Evolutionary conservation across 2,797 vertebrate species (phyloP).

Genomic region (Lacerta viridis): DNA sequence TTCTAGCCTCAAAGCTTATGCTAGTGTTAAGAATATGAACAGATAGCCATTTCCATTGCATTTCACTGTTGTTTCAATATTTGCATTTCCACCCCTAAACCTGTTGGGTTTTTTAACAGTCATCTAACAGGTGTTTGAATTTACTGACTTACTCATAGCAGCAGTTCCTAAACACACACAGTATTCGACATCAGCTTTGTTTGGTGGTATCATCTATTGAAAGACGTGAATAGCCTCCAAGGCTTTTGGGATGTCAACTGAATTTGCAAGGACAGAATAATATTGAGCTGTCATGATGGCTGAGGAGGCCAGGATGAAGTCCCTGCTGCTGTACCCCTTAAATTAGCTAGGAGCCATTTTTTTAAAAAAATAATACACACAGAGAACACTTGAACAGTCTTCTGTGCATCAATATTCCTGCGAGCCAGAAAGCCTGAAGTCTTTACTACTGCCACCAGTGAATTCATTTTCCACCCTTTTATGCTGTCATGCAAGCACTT

Average conservation of each 20-base stretch:
- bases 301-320: slow-evolving; percentile 34
- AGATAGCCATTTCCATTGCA: not conserved
- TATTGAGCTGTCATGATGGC: slow-evolving; percentile 11
- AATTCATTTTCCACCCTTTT: slow-evolving; percentile 39
- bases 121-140: slow-evolving; percentile 1
- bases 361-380: not conserved
- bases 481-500: slow-evolving; percentile 23
- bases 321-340: not conserved
- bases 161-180: not conserved
- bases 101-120: slow-evolving; percentile 8
- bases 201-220: slow-evolving; percentile 12
- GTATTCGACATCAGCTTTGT: not conserved
- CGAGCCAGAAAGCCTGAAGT: slow-evolving; percentile 18
- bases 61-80: not conserved
- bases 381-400: slow-evolving; percentile 10
- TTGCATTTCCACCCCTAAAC: not conserved
- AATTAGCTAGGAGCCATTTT: slow-evolving; percentile 26
- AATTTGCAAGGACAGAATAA: slow-evolving; percentile 49
- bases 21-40: fast-evolving
- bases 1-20: not conserved
- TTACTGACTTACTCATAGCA: slow-evolving; percentile 23
- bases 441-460: slow-evolving; percentile 16
- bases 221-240: not conserved
- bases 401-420: slow-evolving; percentile 37
- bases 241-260: not conserved